Base-by-base conservation (phyloP, 1,140 invertebrate genomes). In the Drosophila quadrilineata region DNA sequence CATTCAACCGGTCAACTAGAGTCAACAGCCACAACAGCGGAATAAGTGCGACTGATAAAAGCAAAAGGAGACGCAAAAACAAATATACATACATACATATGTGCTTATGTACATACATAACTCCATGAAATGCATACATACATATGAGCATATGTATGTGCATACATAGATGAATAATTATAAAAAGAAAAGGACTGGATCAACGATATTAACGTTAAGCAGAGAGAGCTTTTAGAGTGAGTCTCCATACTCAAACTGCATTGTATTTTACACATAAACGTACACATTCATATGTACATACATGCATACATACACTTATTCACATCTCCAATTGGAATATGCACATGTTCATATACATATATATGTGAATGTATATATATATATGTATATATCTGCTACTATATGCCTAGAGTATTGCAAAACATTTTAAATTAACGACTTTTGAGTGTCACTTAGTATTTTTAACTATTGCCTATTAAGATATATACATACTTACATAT, bases 1-100 rank as follows among this genome's bases (percentile, higher is more conserved):
- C 77, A 82, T 82, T 76, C 77, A 84, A 76, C 72, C 76, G 64
- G 71, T 80, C 75, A 80, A 67, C 77, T 69, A 70, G 62, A 70
- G 53, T 70, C 67, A 70, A 59, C 67, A 65, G 45, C 65, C 59
- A 67, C 49, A 70, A 63, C 52, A 36, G 35, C 29, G 17, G 26
- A 22, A 40, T 56, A 38, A 56, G 40, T 14, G 38, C 21, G 54
- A 9, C 63, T 45, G 54, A 65, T 65, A 48, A 59, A 57, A 70
- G 22, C 64, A 59, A 70, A 52, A 66, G 53, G 28, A 66, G 58
- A 16, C 36, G 9, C 62, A 41, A 41, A 54, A 59, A 22, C 45
- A 43, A 35, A 49, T n/a, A n/a, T n/a, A n/a, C n/a, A n/a, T n/a
- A n/a, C n/a, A n/a, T n/a, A n/a, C n/a, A n/a, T n/a, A n/a, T n/a